Evolutionary conservation across 2,797 vertebrate species (phyloP).

Genomic region (Novumbra hubbsi): DNA sequence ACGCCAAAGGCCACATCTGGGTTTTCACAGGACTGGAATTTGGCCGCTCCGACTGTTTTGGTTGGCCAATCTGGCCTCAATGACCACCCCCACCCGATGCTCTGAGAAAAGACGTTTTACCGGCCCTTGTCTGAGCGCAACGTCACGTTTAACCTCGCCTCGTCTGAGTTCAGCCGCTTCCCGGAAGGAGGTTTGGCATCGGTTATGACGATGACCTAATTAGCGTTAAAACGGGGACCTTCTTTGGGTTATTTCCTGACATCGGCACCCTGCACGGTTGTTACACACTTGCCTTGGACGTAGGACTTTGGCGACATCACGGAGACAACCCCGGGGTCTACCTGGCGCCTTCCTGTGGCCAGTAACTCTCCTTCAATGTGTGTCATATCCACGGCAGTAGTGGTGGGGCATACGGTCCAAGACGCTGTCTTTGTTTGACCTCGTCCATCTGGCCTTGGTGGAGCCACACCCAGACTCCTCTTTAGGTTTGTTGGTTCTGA

Average conservation of each 20-base stretch:
- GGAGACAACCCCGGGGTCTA: not conserved
- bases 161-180: constrained; percentile 7
- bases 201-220: constrained; percentile 33
- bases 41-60: not conserved
- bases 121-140: not conserved
- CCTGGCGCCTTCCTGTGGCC: too few relatives aligned
- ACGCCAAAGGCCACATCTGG: not conserved
- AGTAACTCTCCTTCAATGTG: constrained; percentile 3
- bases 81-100: not conserved
- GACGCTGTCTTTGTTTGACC: constrained; percentile 56
- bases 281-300: constrained; percentile 9
- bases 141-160: constrained; percentile 8
- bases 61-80: not conserved
- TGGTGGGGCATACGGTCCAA: constrained; percentile 32
- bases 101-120: constrained; percentile 1
- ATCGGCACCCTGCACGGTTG: not conserved
- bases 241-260: constrained; percentile 7
- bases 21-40: not conserved
- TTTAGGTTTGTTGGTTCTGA: constrained; percentile 54
- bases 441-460: constrained; percentile 51
- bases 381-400: constrained; percentile 53
- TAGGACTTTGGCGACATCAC: not conserved
- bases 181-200: constrained; percentile 7
- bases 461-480: constrained; percentile 46
- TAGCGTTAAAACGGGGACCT: constrained; percentile 8